Evolutionary conservation across 2,113 vertebrate species (phyloP).

Genomic region (Calidris pugnax): DNA sequence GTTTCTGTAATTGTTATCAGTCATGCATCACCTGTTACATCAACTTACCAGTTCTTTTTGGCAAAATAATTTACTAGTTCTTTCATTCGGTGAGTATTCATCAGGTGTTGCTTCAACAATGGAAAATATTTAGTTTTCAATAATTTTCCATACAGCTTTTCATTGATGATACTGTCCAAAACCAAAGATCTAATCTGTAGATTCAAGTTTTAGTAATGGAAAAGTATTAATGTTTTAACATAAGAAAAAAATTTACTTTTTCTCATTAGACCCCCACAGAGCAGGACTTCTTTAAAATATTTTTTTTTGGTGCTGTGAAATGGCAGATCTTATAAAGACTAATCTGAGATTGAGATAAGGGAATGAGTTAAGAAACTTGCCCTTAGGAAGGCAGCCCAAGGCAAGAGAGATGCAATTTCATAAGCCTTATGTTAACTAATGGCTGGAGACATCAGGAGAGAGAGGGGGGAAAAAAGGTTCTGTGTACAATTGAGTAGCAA

Average conservation of each 20-base stretch:
- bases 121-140: constrained; percentile 83
- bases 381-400: not conserved
- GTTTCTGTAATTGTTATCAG: not conserved
- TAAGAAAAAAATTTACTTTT: not conserved
- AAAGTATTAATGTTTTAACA: not conserved
- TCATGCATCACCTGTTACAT: not conserved
- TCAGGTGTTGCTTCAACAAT: constrained; percentile 77
- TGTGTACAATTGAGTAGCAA: not conserved
- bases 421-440: not conserved
- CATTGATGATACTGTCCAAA: constrained; percentile 77
- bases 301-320: not conserved
- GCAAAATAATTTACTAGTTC: constrained; percentile 82
- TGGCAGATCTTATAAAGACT: not conserved
- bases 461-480: not conserved
- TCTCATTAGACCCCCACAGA: not conserved
- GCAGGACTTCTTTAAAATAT: not conserved
- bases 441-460: not conserved
- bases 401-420: not conserved
- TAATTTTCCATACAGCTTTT: constrained; percentile 79
- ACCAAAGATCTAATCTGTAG: constrained; percentile 82
- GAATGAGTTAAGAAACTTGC: not conserved
- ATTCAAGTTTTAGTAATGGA: not conserved
- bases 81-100: constrained; percentile 72
- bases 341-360: not conserved
- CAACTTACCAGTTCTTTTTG: constrained; percentile 80